phyloP scores from a whole-genome alignment of 2,888 invertebrate species.

The Bimastos eiseni region DNA sequence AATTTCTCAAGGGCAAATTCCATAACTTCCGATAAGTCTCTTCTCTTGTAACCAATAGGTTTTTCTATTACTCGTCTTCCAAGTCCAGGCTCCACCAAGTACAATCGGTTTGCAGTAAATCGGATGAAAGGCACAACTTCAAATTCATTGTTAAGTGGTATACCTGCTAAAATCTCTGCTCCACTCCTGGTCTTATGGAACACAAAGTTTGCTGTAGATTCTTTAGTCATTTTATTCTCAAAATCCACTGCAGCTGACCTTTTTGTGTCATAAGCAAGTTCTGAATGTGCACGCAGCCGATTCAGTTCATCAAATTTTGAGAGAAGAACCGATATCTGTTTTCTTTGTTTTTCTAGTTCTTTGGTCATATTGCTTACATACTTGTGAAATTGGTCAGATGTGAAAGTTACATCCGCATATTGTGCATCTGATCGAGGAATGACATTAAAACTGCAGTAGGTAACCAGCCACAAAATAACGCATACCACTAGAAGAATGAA shows the following conservation, averaged over 20 bases:
- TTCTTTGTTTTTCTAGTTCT: constrained; percentile 16
- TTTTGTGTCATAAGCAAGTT: background rate
- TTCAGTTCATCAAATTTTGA: background rate
- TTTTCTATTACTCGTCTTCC: constrained; percentile 79
- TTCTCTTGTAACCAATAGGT: constrained; percentile 75
- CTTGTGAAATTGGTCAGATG: background rate
- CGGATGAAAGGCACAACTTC: constrained; percentile 77
- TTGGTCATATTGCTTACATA: background rate
- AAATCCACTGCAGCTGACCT: background rate
- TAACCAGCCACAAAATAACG: background rate
- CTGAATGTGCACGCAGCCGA: background rate
- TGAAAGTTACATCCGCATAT: background rate
- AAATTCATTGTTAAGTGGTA: constrained; percentile 75
- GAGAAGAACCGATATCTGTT: background rate
- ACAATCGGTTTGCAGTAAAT: constrained; percentile 71
- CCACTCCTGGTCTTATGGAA: background rate
- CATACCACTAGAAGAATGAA: background rate
- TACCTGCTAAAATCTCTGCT: constrained; percentile 61
- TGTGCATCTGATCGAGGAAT: background rate
- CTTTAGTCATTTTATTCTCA: background rate
- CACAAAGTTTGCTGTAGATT: background rate
- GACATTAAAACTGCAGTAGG: constrained; percentile 22
- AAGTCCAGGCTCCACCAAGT: constrained; percentile 75
- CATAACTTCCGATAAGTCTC: constrained; percentile 73
- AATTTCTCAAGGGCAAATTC: constrained; percentile 71